A percentile compares a stretch with the other conserved stretches of the same genome.
phyloP scores from a whole-genome alignment of 2,888 invertebrate genomes.

The Sipha maydis region DNA sequence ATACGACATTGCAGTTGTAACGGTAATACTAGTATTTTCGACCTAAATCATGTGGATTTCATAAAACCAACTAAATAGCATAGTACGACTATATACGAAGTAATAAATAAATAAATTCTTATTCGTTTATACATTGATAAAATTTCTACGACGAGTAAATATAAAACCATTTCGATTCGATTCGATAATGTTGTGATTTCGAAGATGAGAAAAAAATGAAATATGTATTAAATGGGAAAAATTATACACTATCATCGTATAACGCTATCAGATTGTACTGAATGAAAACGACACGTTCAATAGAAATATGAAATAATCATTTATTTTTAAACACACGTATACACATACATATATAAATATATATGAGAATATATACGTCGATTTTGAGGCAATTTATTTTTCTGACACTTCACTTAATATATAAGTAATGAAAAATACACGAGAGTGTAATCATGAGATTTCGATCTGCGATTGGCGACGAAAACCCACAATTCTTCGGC shows the following conservation, averaged over 20 bases:
- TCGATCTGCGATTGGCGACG: constrained; percentile 37
- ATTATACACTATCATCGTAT: neutral
- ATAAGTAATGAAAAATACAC: constrained; percentile 27
- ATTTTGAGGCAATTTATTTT: constrained; percentile 14
- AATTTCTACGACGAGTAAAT: too few relatives aligned
- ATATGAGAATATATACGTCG: neutral
- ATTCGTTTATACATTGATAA: too few relatives aligned
- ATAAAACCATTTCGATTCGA: too few relatives aligned
- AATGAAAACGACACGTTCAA: constrained; percentile 20
- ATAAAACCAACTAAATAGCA: too few relatives aligned
- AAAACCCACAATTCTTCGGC: constrained; percentile 48
- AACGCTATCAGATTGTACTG: neutral
- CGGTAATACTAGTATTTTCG: too few relatives aligned
- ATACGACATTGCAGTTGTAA: too few relatives aligned
- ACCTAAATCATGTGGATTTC: too few relatives aligned
- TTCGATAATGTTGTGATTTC: too few relatives aligned
- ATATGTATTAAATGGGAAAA: too few relatives aligned
- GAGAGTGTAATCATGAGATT: constrained; percentile 24
- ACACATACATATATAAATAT: neutral
- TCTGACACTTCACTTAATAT: constrained; percentile 34
- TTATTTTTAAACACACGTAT: neutral
- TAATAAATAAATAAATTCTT: too few relatives aligned
- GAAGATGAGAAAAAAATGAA: too few relatives aligned
- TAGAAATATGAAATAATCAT: constrained; percentile 35
- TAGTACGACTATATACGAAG: too few relatives aligned